Evolutionary conservation across 2,888 invertebrate genomes (phyloP), one percentile per base, ranked within the genome.

Genomic region (Polyommatus iphigenia): DNA sequence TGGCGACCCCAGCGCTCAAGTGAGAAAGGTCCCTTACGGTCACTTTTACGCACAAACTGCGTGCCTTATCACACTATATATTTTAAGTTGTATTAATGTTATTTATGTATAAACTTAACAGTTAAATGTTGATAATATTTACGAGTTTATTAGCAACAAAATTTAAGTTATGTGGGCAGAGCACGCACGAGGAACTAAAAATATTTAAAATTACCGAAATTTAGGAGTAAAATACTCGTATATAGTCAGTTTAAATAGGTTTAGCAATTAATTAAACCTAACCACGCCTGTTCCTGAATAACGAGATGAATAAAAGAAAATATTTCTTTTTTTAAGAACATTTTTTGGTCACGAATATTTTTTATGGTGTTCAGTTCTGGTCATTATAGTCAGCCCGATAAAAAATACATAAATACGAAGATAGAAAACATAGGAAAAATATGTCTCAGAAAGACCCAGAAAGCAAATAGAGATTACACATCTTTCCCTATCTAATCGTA

Each of bases 21-120:
- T 82, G 85, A 84, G 81, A 81, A 82, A 80, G 84, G 84, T 83
- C 73, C 71, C 78, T 81, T 24, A 46, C 57, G 73, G 41, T 77
- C 32, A 77, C 76, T 76, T 79, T 76, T 75, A 79, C 67, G 76
- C 36, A 50, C 75, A 18, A 50, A 50, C 46, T 75, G 46, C 75
- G 75, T 75, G 75, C 54, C 75, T 50, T 50, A 75, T 50, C 75
- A 29, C 29, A 24, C 41, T 50, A 24, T 50, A 75, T 75, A 75
- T 54, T 50, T 73, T 18, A 18, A 75, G 75, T 29, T 54, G 54
- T 50, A 75, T 75, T 54, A 54, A 75, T 54, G 73, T 73, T 73
- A 54, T 75, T 54, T 75, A 75, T 75, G 75, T 75, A 54, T 24
- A 29, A 75, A 75, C 75, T 75, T 41, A 72, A 72, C 72, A 72